phyloP scores from a whole-genome alignment of 2,797 vertebrate species.

The Nyctibius grandis region DNA sequence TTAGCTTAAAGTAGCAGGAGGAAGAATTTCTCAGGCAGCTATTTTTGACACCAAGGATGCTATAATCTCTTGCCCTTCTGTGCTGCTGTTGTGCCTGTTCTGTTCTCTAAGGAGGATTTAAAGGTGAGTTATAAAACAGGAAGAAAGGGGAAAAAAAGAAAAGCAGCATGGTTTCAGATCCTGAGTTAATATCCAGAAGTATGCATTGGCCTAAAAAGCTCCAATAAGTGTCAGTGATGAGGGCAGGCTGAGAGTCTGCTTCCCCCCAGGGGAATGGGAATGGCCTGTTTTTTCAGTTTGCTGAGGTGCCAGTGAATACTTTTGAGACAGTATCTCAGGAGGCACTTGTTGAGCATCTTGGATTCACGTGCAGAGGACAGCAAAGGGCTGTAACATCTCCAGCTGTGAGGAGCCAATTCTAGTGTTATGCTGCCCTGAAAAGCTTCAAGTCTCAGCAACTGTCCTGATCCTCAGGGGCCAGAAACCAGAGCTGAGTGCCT shows the following conservation, averaged over 20 bases:
- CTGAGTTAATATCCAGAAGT: background rate
- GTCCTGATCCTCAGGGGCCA: background rate
- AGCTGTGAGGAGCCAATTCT: background rate
- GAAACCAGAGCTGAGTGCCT: background rate
- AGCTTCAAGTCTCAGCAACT: background rate
- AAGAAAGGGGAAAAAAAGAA: too few species aligned
- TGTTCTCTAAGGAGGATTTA: background rate
- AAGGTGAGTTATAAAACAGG: background rate
- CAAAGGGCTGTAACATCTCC: background rate
- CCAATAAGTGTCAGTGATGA: accelerated
- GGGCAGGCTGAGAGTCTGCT: background rate
- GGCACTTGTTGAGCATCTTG: background rate
- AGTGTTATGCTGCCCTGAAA: accelerated
- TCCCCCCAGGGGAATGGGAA: background rate
- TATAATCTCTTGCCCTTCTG: background rate
- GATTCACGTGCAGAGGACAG: background rate
- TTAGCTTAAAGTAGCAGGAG: background rate
- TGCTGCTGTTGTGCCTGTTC: background rate
- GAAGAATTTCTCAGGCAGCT: background rate
- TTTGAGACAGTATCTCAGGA: accelerated
- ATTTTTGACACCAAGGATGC: slow-evolving; percentile 11
- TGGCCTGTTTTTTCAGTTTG: background rate
- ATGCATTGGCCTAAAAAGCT: background rate
- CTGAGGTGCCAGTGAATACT: background rate
- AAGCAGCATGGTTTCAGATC: background rate